Percentiles rank a stretch among this genome's conserved stretches.
Evolutionary conservation across 1,140 invertebrate genomes (phyloP).

Genomic region (Rhopalosiphum maidis): DNA sequence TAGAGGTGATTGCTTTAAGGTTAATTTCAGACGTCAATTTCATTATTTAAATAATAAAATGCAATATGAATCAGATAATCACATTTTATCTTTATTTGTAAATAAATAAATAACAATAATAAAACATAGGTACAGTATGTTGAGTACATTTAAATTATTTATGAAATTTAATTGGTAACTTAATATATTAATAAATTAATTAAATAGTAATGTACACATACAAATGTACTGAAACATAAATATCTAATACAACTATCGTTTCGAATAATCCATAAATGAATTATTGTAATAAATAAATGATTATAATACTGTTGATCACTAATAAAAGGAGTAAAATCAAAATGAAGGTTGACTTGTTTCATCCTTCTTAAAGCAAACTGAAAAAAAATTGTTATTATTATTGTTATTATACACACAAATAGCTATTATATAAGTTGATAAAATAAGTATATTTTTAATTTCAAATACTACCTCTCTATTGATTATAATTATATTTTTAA

Average conservation of each 20-base stretch:
- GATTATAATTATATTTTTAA: neutral
- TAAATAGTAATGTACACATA: neutral
- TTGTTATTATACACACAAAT: neutral
- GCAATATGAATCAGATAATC: too few species aligned
- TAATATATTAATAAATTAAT: neutral
- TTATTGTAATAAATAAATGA: neutral
- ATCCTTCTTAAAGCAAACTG: neutral
- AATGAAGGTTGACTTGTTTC: neutral
- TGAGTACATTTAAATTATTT: neutral
- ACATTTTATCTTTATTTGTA: neutral
- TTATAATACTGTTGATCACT: constrained; percentile 42
- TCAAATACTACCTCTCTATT: neutral
- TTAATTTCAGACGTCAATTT: too few species aligned
- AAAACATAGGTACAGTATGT: neutral
- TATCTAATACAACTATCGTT: neutral
- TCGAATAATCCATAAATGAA: neutral
- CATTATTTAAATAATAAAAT: too few species aligned
- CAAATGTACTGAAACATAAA: neutral
- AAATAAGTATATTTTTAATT: too few species aligned
- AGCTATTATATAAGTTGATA: neutral
- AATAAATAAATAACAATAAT: neutral
- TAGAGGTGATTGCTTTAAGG: too few species aligned
- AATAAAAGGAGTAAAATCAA: neutral
- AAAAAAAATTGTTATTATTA: neutral
- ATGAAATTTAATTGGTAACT: neutral